Conservation (phyloP, 2,888 invertebrate genomes). For the Aphodius granarius region DNA sequence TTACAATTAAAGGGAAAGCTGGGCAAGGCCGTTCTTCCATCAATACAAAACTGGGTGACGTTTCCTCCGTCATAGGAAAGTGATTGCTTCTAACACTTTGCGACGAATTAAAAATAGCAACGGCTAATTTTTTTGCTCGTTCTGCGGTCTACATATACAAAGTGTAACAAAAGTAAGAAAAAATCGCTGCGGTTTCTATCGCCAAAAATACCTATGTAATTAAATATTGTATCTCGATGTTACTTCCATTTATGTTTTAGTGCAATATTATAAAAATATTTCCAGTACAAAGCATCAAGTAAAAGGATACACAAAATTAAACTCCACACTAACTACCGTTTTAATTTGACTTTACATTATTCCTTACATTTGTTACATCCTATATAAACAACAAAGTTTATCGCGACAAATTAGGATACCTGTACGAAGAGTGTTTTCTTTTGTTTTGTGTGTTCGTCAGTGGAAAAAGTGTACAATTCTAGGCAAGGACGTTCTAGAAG, state of each 20-base stretch:
- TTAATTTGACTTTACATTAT: no score
- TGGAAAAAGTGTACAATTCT: background rate
- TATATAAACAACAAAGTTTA: no score
- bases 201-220: no score
- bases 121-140: background rate
- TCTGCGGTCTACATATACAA: background rate
- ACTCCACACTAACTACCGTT: no score
- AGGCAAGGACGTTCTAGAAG: background rate
- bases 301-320: no score
- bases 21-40: conserved; percentile 6
- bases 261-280: no score
- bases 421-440: background rate
- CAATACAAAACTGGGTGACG: conserved; percentile 8
- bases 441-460: background rate
- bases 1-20: conserved; percentile 19
- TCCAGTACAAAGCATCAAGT: no score
- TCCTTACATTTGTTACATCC: no score
- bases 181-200: no score
- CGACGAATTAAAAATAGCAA: background rate
- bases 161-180: background rate
- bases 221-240: no score
- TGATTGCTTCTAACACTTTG: background rate
- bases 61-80: conserved; percentile 8
- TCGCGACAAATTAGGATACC: background rate
- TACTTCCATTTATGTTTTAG: no score